Conservation (phyloP, 2,113 vertebrate species). For the Aleadryas rufinucha region DNA sequence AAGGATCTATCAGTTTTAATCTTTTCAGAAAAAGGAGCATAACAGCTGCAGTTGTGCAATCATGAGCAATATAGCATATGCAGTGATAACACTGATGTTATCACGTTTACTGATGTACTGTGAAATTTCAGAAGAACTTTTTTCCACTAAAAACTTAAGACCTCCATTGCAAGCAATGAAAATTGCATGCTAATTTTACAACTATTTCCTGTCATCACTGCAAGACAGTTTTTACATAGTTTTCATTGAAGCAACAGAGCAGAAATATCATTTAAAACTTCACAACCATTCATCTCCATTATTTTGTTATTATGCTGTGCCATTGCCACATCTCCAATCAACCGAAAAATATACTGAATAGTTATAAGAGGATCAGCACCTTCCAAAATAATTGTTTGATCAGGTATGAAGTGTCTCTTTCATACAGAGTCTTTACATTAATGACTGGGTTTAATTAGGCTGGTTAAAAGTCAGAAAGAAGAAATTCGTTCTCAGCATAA, state of each 20-base stretch:
- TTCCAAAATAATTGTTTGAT: slow-evolving; percentile 54
- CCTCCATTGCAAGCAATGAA: neutral
- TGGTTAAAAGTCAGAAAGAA: slow-evolving; percentile 31
- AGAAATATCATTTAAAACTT: slow-evolving; percentile 19
- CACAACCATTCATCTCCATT: neutral
- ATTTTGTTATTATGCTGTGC: slow-evolving; percentile 29
- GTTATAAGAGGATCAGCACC: slow-evolving; percentile 31
- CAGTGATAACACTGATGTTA: neutral
- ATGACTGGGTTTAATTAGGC: slow-evolving; percentile 47
- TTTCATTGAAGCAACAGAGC: neutral
- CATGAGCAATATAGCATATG: neutral
- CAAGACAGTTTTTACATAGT: neutral
- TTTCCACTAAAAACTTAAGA: neutral
- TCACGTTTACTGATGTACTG: neutral
- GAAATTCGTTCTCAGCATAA: neutral
- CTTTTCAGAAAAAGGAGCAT: neutral
- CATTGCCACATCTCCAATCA: neutral
- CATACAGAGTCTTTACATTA: slow-evolving; percentile 9
- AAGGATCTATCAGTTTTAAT: neutral
- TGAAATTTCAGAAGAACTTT: neutral
- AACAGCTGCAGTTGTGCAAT: neutral
- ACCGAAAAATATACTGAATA: neutral
- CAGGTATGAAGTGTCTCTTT: slow-evolving; percentile 19
- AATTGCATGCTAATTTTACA: neutral
- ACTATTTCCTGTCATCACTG: neutral